phyloP scores from a whole-genome alignment of 2,113 vertebrate genomes.

The Labrus mixtus region DNA sequence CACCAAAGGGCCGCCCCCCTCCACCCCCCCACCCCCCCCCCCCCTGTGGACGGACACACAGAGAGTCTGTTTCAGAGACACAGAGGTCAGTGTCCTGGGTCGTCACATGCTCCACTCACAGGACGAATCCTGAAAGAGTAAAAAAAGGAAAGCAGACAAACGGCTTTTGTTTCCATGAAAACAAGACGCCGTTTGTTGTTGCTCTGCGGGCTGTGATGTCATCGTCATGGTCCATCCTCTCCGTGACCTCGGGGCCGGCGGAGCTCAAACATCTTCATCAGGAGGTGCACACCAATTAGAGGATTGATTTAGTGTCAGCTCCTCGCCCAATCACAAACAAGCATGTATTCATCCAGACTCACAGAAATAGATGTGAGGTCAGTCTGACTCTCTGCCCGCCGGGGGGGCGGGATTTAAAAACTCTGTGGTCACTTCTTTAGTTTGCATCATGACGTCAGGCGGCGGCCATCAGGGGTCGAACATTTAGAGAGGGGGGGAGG shows the following conservation, averaged over 20 bases:
- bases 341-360: constrained; percentile 38
- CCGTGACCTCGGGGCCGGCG: constrained; percentile 46
- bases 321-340: constrained; percentile 24
- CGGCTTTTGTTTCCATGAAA: constrained; percentile 72
- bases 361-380: constrained; percentile 50
- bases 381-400: too few relatives aligned
- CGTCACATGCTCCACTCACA: constrained; percentile 75
- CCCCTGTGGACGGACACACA: constrained; percentile 64
- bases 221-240: constrained; percentile 61
- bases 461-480: too few relatives aligned
- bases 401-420: too few relatives aligned
- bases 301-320: constrained; percentile 18
- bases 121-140: constrained; percentile 62
- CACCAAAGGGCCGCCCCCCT: constrained; percentile 60
- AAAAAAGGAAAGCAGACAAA: constrained; percentile 62
- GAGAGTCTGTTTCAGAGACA: constrained; percentile 77
- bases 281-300: constrained; percentile 37
- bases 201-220: constrained; percentile 69
- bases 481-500: too few relatives aligned
- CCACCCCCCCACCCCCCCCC: neutral
- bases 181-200: constrained; percentile 77
- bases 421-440: too few relatives aligned
- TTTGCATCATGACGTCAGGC: too few relatives aligned
- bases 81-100: constrained; percentile 77
- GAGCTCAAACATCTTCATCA: constrained; percentile 51